Evolutionary conservation across 2,797 vertebrate species (phyloP).

Genomic region (Protonibea diacanthus): DNA sequence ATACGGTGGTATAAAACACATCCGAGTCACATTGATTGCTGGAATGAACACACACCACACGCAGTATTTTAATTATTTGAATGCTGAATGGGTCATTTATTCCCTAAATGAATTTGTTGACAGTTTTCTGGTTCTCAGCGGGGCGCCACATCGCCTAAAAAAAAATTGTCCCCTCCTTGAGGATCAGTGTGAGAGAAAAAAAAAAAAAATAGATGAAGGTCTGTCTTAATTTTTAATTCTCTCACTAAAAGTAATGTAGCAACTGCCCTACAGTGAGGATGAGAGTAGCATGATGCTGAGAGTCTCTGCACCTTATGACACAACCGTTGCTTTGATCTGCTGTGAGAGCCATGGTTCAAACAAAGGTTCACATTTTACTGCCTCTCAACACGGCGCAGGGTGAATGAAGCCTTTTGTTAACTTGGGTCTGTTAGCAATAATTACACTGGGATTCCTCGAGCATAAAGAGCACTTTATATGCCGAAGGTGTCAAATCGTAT

Average conservation of each 20-base stretch:
- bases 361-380: constrained; percentile 74
- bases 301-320: constrained; percentile 56
- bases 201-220: neutral
- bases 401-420: constrained; percentile 80
- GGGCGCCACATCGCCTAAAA: neutral
- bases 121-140: neutral
- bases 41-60: neutral
- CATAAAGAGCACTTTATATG: constrained; percentile 73
- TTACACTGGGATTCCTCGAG: constrained; percentile 75
- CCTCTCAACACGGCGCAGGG: constrained; percentile 46
- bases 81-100: neutral
- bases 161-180: constrained; percentile 1
- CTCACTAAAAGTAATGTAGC: constrained; percentile 16
- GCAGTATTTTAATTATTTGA: neutral
- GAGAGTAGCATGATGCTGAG: constrained; percentile 41
- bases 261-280: constrained; percentile 8
- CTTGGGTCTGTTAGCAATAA: constrained; percentile 75
- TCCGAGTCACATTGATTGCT: neutral
- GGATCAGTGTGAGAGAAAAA: neutral
- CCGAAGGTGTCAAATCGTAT: constrained; percentile 35
- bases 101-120: neutral
- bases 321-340: constrained; percentile 68
- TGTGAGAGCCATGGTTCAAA: constrained; percentile 60
- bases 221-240: constrained; percentile 14
- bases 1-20: neutral